These are phyloP conservation scores for Steromphala cineraria DNA, from an alignment of 2,888 invertebrate species.

Conservation along the genomic window DNA sequence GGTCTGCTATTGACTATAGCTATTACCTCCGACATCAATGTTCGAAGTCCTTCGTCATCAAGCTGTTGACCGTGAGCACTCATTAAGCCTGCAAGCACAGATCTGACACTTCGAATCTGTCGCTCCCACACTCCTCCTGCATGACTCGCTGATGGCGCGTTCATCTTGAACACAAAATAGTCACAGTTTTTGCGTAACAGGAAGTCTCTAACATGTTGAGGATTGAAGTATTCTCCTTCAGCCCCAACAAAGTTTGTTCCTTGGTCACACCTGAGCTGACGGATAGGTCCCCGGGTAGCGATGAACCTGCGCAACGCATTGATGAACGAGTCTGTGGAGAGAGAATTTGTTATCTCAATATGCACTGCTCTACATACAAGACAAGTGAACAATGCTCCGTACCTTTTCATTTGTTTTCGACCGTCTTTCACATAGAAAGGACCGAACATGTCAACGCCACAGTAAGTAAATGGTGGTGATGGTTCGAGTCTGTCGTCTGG, in stretches of 20 bases:
- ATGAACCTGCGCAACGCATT: slow-evolving; percentile 23
- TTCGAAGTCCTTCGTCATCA: slow-evolving; percentile 32
- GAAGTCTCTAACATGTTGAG: slow-evolving; percentile 21
- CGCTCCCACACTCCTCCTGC: slow-evolving; percentile 57
- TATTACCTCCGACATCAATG: slow-evolving; percentile 37
- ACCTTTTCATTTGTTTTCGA: slow-evolving; percentile 58
- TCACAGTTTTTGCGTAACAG: slow-evolving; percentile 28
- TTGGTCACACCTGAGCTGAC: slow-evolving; percentile 35
- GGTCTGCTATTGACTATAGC: slow-evolving; percentile 38
- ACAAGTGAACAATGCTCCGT: slow-evolving; percentile 64
- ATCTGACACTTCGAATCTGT: slow-evolving; percentile 46
- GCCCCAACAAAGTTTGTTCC: slow-evolving; percentile 47
- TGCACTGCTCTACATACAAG: slow-evolving; percentile 60
- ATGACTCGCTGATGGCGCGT: slow-evolving; percentile 50
- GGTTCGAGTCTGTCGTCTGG: slow-evolving; percentile 22
- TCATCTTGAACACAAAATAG: slow-evolving; percentile 39
- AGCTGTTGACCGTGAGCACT: slow-evolving; percentile 18
- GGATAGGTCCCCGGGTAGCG: slow-evolving; percentile 39
- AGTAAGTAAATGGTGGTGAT: slow-evolving; percentile 25
- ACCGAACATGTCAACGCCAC: slow-evolving; percentile 24
- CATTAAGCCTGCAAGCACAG: slow-evolving; percentile 36
- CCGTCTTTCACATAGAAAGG: slow-evolving; percentile 51
- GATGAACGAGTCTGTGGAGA: slow-evolving; percentile 48
- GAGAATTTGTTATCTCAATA: slow-evolving; percentile 51
- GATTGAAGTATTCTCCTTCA: slow-evolving; percentile 34